Conservation (phyloP, 2,113 vertebrate genomes). For the Tinamus guttatus region DNA sequence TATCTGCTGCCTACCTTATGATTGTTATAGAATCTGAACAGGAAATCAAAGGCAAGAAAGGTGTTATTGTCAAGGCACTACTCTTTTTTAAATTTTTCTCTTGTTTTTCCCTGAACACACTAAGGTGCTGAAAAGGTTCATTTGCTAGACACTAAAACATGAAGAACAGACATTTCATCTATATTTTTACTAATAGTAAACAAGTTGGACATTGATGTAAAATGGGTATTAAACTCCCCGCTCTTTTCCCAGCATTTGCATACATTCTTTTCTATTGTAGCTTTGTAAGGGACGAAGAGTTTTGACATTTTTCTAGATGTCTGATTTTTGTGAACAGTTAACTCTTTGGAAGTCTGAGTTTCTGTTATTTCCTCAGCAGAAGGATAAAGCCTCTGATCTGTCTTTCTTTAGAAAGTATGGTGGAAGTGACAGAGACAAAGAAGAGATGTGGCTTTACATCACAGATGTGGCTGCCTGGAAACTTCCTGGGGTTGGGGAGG, state of each 20-base stretch:
- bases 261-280: background rate
- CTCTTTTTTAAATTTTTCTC: slow-evolving; percentile 21
- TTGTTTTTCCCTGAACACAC: background rate
- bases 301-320: background rate
- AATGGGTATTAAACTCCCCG: background rate
- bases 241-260: background rate
- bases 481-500: background rate
- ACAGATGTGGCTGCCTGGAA: background rate
- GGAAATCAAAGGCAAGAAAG: slow-evolving; percentile 57
- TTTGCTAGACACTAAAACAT: slow-evolving; percentile 30
- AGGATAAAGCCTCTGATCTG: background rate
- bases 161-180: slow-evolving; percentile 20
- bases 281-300: background rate
- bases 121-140: background rate
- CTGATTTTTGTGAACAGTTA: background rate
- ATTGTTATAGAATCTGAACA: slow-evolving; percentile 14
- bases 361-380: background rate
- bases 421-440: background rate
- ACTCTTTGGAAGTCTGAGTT: background rate
- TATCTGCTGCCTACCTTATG: slow-evolving; percentile 52
- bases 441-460: background rate
- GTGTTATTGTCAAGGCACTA: slow-evolving; percentile 24
- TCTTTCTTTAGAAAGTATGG: background rate
- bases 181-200: slow-evolving; percentile 25
- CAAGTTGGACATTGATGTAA: background rate